phyloP scores from a whole-genome alignment of 2,113 vertebrate genomes.

The Harpagus bidentatus region DNA sequence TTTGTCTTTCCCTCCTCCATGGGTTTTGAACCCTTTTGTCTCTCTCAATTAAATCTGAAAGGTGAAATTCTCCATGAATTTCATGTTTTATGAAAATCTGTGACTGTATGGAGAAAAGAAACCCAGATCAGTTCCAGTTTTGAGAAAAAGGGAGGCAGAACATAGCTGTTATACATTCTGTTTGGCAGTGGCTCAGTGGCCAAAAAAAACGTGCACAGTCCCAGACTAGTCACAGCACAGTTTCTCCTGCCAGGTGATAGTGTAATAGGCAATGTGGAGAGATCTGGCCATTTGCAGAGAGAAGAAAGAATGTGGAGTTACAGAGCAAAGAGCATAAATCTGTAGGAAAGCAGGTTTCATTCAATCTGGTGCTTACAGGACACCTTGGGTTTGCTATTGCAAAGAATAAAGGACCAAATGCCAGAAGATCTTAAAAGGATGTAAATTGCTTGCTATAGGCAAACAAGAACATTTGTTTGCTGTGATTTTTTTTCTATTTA shows the following conservation, averaged over 20 bases:
- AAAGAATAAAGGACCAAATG: conserved; percentile 5
- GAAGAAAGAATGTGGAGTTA: neutral
- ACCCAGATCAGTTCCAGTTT: neutral
- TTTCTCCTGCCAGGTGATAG: conserved; percentile 33
- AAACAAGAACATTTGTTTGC: conserved; percentile 39
- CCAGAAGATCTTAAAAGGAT: neutral
- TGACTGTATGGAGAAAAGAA: neutral
- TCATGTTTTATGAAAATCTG: neutral
- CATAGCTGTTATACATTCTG: conserved; percentile 45
- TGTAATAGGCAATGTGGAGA: neutral
- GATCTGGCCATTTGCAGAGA: conserved; percentile 12
- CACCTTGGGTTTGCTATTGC: conserved; percentile 1
- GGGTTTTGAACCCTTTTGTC: neutral
- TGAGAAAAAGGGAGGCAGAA: conserved; percentile 37
- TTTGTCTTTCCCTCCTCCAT: neutral
- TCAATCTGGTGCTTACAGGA: conserved; percentile 49
- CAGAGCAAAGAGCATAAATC: conserved; percentile 8
- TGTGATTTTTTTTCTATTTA: neutral
- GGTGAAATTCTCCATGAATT: neutral
- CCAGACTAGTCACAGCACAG: conserved; percentile 13
- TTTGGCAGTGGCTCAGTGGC: conserved; percentile 37
- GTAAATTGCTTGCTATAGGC: neutral
- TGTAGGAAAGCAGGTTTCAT: conserved; percentile 12
- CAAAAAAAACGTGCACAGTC: neutral
- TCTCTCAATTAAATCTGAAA: neutral